Evolutionary conservation across 2,797 vertebrate genomes (phyloP).

Genomic region (Chrosomus eos): DNA sequence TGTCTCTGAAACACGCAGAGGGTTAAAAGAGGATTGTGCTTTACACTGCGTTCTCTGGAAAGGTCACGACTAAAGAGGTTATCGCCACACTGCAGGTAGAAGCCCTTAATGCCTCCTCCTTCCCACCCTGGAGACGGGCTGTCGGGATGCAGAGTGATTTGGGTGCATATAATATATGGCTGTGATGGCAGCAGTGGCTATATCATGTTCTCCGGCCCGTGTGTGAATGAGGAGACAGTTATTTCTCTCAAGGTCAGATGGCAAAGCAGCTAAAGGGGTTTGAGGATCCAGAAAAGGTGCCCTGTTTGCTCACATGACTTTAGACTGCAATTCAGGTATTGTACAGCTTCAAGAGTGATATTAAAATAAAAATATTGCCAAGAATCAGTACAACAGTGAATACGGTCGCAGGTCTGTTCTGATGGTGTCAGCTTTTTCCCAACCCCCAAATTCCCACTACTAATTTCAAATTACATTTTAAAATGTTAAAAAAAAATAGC

Average conservation of each 20-base stretch:
- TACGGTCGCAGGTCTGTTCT: neutral
- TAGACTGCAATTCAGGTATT: neutral
- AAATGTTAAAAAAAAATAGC: too few relatives aligned
- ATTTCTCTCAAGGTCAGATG: constrained; percentile 52
- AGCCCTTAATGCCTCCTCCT: constrained; percentile 10
- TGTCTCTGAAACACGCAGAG: neutral
- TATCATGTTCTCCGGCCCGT: constrained; percentile 51
- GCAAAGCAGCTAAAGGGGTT: constrained; percentile 25
- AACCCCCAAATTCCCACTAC: too few relatives aligned
- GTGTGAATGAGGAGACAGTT: constrained; percentile 33
- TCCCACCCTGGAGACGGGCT: constrained; percentile 39
- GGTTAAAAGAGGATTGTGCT: constrained; percentile 21
- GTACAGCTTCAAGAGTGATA: neutral
- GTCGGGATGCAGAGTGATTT: constrained; percentile 46
- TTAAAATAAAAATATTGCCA: neutral
- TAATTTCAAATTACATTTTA: neutral
- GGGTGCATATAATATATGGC: constrained; percentile 50
- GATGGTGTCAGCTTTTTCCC: neutral
- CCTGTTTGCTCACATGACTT: constrained; percentile 9
- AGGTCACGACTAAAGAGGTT: constrained; percentile 48
- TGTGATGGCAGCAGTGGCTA: constrained; percentile 47
- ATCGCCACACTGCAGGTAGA: constrained; percentile 36
- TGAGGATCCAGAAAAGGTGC: constrained; percentile 10
- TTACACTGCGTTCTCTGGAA: constrained; percentile 13
- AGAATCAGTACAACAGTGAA: neutral